phyloP scores from a whole-genome alignment of 2,113 vertebrate species.

The Danionella cerebrum region DNA sequence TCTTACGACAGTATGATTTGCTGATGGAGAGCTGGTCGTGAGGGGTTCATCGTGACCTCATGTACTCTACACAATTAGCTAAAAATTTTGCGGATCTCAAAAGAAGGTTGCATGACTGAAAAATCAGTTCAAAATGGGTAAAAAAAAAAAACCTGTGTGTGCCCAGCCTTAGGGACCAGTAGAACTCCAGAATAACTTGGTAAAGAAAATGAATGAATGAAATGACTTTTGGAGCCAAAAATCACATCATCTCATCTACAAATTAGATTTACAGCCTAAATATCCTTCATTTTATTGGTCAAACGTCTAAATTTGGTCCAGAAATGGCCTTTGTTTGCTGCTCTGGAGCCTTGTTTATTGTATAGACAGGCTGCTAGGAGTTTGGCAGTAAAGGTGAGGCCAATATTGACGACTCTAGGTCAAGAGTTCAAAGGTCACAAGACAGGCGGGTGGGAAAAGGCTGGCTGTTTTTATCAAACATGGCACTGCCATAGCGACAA shows the following conservation, averaged over 20 bases:
- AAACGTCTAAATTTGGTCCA: not conserved
- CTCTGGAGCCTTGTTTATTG: conserved; percentile 18
- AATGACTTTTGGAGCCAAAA: not conserved
- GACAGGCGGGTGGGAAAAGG: conserved; percentile 31
- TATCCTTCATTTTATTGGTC: not conserved
- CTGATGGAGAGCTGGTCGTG: too few relatives aligned
- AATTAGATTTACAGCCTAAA: conserved; percentile 11
- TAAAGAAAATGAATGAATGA: too few relatives aligned
- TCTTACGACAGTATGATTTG: too few relatives aligned
- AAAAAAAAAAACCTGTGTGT: too few relatives aligned
- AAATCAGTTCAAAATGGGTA: too few relatives aligned
- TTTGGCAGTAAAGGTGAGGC: conserved; percentile 27
- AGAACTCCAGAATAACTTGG: too few relatives aligned
- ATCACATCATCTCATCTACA: not conserved
- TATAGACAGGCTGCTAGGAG: conserved; percentile 1
- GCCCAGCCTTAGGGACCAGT: too few relatives aligned
- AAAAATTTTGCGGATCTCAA: too few relatives aligned
- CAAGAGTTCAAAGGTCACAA: conserved; percentile 27
- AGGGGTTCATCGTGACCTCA: too few relatives aligned
- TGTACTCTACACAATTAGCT: too few relatives aligned
- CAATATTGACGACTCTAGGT: conserved; percentile 28
- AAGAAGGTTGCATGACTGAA: too few relatives aligned
- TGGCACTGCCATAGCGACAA: conserved; percentile 17
- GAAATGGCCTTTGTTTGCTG: not conserved
- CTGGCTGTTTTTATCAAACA: conserved; percentile 41